These are phyloP conservation scores for Narcine bancroftii DNA, from an alignment of 2,113 vertebrate species.

Conservation along the genomic window DNA sequence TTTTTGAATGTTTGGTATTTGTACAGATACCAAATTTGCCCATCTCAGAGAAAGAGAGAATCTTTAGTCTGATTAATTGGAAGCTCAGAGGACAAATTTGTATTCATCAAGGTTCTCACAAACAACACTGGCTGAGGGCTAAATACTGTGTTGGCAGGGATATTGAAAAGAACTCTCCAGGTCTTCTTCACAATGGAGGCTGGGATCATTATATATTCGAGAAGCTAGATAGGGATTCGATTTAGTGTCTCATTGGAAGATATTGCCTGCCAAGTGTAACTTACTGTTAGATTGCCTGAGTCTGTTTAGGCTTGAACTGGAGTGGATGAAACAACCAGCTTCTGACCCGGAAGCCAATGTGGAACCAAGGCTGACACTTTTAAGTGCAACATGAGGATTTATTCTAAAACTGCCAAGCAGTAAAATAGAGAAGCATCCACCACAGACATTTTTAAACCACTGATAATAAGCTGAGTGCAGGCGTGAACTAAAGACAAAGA, in stretches of 20 bases:
- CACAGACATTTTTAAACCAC: background rate
- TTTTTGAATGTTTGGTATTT: too few species aligned
- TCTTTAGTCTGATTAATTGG: background rate
- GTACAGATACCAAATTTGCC: too few species aligned
- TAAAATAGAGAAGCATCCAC: background rate
- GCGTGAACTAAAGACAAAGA: too few species aligned
- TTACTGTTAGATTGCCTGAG: background rate
- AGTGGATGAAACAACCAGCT: background rate
- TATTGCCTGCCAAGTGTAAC: background rate
- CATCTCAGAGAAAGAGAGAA: too few species aligned
- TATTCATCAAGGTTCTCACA: background rate
- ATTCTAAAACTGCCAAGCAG: background rate
- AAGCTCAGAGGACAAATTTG: background rate
- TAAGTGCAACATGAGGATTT: background rate
- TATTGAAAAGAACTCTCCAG: background rate
- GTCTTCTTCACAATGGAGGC: background rate
- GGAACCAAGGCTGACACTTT: background rate
- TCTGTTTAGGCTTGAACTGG: background rate
- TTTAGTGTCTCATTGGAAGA: background rate
- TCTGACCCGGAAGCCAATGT: background rate
- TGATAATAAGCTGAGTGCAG: too few species aligned
- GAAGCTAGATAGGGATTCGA: background rate
- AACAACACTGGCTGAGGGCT: background rate
- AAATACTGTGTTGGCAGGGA: background rate
- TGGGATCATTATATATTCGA: background rate